Conservation (phyloP, 2,888 invertebrate genomes). For the Agrypnus murinus region DNA sequence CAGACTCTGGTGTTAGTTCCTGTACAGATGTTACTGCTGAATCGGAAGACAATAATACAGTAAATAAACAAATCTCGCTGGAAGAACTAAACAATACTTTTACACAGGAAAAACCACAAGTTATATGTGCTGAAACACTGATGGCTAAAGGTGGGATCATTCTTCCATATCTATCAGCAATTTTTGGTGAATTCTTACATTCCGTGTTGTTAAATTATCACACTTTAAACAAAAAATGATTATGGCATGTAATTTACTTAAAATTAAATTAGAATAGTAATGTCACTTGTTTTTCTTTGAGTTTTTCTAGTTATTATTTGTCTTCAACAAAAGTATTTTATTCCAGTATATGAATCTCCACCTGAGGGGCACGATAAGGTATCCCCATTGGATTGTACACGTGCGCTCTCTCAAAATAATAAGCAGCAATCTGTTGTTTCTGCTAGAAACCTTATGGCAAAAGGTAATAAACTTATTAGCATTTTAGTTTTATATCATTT, state of each 20-base stretch:
- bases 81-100: constrained; percentile 14
- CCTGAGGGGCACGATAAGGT: neutral
- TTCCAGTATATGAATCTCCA: neutral
- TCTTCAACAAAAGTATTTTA: neutral
- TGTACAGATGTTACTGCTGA: constrained; percentile 11
- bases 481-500: too few relatives aligned
- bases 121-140: constrained; percentile 56
- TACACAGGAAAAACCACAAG: constrained; percentile 39
- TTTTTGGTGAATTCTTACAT: constrained; percentile 49
- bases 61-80: neutral
- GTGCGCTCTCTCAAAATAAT: neutral
- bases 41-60: neutral
- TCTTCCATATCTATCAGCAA: constrained; percentile 60
- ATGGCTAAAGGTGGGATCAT: constrained; percentile 66
- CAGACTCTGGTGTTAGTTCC: constrained; percentile 58
- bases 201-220: constrained; percentile 21
- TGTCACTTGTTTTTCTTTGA: neutral
- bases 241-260: constrained; percentile 20
- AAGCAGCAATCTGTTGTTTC: constrained; percentile 3
- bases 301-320: neutral
- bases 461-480: too few relatives aligned
- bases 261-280: constrained; percentile 18
- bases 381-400: neutral
- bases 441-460: constrained; percentile 21
- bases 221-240: neutral